Conservation (phyloP, 2,113 vertebrate genomes). For the Felis chaus region DNA sequence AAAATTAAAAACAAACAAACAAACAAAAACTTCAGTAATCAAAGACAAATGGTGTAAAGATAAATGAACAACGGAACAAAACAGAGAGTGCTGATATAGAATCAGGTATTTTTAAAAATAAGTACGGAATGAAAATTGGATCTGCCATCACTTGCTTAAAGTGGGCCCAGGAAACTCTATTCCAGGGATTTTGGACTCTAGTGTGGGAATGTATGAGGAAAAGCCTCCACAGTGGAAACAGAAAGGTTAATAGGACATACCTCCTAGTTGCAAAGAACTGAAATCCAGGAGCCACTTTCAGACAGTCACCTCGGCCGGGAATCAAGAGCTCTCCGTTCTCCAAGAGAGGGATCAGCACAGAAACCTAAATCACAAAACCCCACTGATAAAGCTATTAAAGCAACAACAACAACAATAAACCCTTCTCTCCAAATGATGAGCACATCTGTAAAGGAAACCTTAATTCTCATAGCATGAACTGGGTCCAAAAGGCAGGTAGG, state of each 20-base stretch:
- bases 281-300: constrained; percentile 94
- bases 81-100: not conserved
- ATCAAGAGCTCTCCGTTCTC: constrained; percentile 95
- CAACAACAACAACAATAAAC: not conserved
- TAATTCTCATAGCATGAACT: not conserved
- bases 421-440: not conserved
- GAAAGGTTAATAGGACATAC: constrained; percentile 79
- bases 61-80: not conserved
- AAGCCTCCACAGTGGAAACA: not conserved
- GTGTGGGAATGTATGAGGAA: not conserved
- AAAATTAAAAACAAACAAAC: not conserved
- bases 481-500: not conserved
- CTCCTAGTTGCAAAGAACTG: constrained; percentile 98
- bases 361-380: constrained; percentile 87
- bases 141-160: not conserved
- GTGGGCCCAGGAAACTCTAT: not conserved
- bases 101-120: not conserved
- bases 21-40: not conserved
- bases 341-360: constrained; percentile 95
- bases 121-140: not conserved
- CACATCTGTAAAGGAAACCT: not conserved
- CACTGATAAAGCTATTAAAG: not conserved
- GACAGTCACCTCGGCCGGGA: constrained; percentile 94
- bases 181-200: not conserved
- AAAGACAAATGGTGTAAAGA: not conserved